Percentiles rank a stretch among this genome's conserved stretches.
These are phyloP conservation scores for Proales similis DNA, from an alignment of 1,140 invertebrate species.

Conservation along the genomic window DNA sequence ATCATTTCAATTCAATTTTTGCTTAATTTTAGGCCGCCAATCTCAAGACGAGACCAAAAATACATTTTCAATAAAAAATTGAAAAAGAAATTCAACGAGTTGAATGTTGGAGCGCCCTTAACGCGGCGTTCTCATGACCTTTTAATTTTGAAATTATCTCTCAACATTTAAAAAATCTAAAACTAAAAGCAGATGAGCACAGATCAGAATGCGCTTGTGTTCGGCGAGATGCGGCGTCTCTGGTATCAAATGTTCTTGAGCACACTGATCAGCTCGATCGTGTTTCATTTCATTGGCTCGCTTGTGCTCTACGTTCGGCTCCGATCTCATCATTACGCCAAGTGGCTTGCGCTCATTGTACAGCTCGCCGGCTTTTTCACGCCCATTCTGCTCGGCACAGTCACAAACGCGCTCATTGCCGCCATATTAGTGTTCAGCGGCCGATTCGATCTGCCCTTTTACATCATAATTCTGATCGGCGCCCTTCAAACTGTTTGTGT, in stretches of 20 bases:
- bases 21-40: too few species aligned
- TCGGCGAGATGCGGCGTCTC: constrained; percentile 6
- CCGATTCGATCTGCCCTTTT: constrained; percentile 7
- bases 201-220: too few species aligned
- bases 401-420: constrained; percentile 19
- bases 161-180: too few species aligned
- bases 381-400: constrained; percentile 15
- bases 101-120: too few species aligned
- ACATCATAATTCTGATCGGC: constrained; percentile 2
- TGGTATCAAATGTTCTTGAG: constrained; percentile 32
- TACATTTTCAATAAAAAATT: neutral
- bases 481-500: constrained; percentile 29
- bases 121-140: too few species aligned
- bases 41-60: neutral
- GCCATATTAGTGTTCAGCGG: constrained; percentile 19
- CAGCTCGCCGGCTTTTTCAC: constrained; percentile 30
- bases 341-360: constrained; percentile 16
- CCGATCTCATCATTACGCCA: constrained; percentile 35
- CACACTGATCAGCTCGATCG: constrained; percentile 21
- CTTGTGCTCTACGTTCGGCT: constrained; percentile 7
- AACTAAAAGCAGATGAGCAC: too few species aligned
- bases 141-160: too few species aligned
- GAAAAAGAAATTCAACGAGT: neutral
- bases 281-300: constrained; percentile 23
- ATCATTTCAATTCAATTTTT: constrained; percentile 34